phyloP scores from a whole-genome alignment of 30 jellyfish, hydroid and myxozoan species.

The Turritopsis dohrnii region DNA sequence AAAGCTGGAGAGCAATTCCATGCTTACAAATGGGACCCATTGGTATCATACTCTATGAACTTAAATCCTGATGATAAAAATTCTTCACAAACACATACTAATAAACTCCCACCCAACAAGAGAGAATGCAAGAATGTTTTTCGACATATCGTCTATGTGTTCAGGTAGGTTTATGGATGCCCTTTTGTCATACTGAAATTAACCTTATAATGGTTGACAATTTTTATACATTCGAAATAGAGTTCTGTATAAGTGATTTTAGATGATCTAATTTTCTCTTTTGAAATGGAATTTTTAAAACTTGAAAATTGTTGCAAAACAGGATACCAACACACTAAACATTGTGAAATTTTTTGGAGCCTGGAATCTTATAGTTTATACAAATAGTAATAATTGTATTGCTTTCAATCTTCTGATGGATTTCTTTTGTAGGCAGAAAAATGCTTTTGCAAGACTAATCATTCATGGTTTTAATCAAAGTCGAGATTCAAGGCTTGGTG shows the following conservation, averaged over 20 bases:
- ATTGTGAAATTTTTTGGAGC: no score
- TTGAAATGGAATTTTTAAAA: no score
- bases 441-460: slow-evolving; percentile 77
- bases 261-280: no score
- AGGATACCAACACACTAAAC: no score
- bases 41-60: slow-evolving; percentile 19
- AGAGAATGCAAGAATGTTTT: slow-evolving; percentile 73
- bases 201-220: no score
- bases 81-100: slow-evolving; percentile 23
- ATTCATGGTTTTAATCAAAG: slow-evolving; percentile 90
- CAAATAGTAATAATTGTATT: no score
- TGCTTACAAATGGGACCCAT: slow-evolving; percentile 95
- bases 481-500: slow-evolving; percentile 84
- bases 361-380: no score
- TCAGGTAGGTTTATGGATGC: slow-evolving; percentile 75
- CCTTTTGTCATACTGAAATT: no score
- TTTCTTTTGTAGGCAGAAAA: slow-evolving; percentile 49
- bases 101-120: slow-evolving; percentile 42
- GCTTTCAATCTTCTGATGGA: not conserved
- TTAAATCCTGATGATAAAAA: slow-evolving; percentile 37
- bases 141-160: slow-evolving; percentile 73
- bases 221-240: no score
- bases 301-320: no score
- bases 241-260: no score
- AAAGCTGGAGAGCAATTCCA: slow-evolving; percentile 79